Conservation (phyloP, 2,113 vertebrate species). For the Falcunculus frontatus region DNA sequence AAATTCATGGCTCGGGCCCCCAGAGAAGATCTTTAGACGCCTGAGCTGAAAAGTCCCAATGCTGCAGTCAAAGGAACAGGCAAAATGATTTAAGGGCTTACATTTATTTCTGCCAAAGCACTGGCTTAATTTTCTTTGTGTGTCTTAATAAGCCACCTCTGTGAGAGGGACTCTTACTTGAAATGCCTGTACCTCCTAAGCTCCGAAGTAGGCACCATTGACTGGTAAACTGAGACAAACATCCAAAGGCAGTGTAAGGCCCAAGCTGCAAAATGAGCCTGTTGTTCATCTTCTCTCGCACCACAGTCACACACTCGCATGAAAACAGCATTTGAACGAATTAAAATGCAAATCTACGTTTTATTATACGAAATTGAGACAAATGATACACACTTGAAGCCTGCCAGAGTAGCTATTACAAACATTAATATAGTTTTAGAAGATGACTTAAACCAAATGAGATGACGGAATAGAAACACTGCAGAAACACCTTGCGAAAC, state of each 20-base stretch:
- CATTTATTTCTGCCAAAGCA: conserved; percentile 25
- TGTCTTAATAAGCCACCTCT: conserved; percentile 20
- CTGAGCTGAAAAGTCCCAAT: neutral
- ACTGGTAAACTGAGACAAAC: conserved; percentile 2
- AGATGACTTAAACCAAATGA: neutral
- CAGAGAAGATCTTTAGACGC: conserved; percentile 28
- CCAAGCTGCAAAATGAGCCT: neutral
- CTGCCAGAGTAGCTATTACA: conserved; percentile 19
- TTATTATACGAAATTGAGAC: conserved; percentile 40
- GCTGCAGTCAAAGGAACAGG: conserved; percentile 15
- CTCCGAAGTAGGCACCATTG: neutral
- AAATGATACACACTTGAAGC: conserved; percentile 7
- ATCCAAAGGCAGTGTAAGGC: neutral
- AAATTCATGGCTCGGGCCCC: conserved; percentile 3
- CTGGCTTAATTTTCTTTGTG: conserved; percentile 47
- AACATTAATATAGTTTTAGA: conserved; percentile 11
- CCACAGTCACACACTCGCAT: neutral
- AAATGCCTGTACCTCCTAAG: neutral
- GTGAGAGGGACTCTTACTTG: neutral
- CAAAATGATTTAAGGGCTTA: conserved; percentile 14
- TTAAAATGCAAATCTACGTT: conserved; percentile 47
- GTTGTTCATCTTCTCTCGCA: neutral
- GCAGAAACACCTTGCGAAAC: neutral
- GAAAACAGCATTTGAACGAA: conserved; percentile 11
- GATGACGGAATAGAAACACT: neutral